phyloP scores from a whole-genome alignment of 1,140 invertebrate species.

The Anoplolepis gracilipes region DNA sequence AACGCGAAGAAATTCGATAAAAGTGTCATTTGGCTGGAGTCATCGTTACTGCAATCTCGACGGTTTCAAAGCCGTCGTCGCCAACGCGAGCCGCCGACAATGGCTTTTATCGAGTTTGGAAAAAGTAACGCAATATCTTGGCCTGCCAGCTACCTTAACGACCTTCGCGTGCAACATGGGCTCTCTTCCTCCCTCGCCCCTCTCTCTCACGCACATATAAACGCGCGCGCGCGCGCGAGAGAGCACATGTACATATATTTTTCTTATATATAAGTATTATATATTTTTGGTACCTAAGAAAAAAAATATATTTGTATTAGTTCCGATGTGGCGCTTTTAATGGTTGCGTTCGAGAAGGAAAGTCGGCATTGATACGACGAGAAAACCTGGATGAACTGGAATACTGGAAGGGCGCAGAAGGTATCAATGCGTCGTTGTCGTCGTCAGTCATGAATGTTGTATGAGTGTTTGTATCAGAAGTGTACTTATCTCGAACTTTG shows the following conservation, averaged over 20 bases:
- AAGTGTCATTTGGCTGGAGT: constrained; percentile 54
- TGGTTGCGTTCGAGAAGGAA: constrained; percentile 15
- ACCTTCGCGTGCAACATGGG: not conserved
- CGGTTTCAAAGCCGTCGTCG: constrained; percentile 16
- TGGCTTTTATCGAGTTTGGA: constrained; percentile 61
- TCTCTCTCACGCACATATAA: not conserved
- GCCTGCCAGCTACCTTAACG: constrained; percentile 25
- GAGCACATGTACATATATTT: too few species aligned
- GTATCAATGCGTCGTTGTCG: constrained; percentile 63
- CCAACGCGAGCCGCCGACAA: constrained; percentile 45
- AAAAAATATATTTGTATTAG: constrained; percentile 38
- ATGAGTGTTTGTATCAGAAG: constrained; percentile 76
- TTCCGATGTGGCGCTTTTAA: constrained; percentile 22
- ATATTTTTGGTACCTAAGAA: not conserved
- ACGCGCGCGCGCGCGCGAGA: too few species aligned
- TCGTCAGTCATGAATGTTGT: constrained; percentile 78
- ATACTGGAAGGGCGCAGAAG: constrained; percentile 66
- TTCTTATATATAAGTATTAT: not conserved
- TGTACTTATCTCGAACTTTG: constrained; percentile 74
- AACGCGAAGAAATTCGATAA: constrained; percentile 55
- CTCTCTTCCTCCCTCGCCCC: not conserved
- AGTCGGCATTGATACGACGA: constrained; percentile 69
- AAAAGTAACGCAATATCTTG: constrained; percentile 59
- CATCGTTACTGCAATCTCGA: constrained; percentile 16
- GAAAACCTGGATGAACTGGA: constrained; percentile 72